These are phyloP conservation scores for Lateolabrax maculatus DNA, from an alignment of 2,797 vertebrate species.

Conservation along the genomic window DNA sequence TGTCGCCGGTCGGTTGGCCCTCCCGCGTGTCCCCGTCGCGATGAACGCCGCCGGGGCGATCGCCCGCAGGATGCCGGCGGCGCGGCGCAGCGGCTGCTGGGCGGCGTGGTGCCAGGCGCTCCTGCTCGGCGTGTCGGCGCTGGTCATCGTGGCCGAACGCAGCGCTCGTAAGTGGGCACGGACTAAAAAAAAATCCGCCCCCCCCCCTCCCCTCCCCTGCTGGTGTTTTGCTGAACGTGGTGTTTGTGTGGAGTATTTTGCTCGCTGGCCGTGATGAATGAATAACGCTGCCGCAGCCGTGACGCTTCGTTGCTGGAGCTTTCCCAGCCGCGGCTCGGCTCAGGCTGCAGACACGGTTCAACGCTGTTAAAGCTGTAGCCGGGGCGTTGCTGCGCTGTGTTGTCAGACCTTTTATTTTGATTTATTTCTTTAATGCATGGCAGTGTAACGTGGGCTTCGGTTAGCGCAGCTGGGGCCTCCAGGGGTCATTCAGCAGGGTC, in stretches of 20 bases:
- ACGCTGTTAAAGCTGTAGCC: slow-evolving; percentile 4
- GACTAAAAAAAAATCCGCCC: no score
- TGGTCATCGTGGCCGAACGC: slow-evolving; percentile 86
- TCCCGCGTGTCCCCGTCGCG: slow-evolving; percentile 56
- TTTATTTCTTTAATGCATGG: background rate
- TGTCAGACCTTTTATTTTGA: slow-evolving; percentile 9
- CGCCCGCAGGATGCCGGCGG: slow-evolving; percentile 78
- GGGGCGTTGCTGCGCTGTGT: slow-evolving; percentile 1
- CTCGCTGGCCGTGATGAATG: slow-evolving; percentile 11
- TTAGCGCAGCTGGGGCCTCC: background rate
- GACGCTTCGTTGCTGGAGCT: slow-evolving; percentile 36
- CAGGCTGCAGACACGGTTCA: slow-evolving; percentile 15
- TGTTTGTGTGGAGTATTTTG: background rate
- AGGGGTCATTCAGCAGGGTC: slow-evolving; percentile 47
- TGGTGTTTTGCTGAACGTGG: background rate
- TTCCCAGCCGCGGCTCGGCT: background rate
- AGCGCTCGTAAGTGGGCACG: slow-evolving; percentile 85
- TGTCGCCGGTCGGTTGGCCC: slow-evolving; percentile 50
- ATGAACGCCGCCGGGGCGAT: slow-evolving; percentile 75
- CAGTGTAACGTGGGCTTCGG: background rate
- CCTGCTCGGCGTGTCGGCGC: slow-evolving; percentile 84
- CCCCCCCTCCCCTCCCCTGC: no score
- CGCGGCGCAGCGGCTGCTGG: slow-evolving; percentile 82
- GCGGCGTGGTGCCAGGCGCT: slow-evolving; percentile 84
- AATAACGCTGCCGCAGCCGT: slow-evolving; percentile 32